These are phyloP conservation scores for Poeciliopsis paucimaculata DNA, from an alignment of 2,797 vertebrate species.

Conservation along the genomic window DNA sequence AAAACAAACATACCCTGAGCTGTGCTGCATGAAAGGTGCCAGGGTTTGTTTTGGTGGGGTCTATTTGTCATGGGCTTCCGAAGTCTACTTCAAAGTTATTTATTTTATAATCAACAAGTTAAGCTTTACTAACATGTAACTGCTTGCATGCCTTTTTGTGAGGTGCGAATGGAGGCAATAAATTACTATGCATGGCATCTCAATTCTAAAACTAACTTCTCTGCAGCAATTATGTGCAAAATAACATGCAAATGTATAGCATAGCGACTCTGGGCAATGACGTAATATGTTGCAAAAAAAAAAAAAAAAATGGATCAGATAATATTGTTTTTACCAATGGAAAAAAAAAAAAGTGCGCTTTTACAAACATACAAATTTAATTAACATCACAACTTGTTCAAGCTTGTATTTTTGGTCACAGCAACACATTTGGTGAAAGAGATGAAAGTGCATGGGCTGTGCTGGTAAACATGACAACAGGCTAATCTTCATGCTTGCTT, in stretches of 20 bases:
- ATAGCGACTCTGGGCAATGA: constrained; percentile 34
- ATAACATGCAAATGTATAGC: constrained; percentile 48
- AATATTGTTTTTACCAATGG: constrained; percentile 8
- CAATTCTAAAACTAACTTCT: background rate
- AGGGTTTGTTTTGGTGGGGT: background rate
- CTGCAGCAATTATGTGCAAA: constrained; percentile 10
- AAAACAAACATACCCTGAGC: constrained; percentile 29
- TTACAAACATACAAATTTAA: background rate
- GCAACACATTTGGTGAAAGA: constrained; percentile 41
- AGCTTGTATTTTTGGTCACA: constrained; percentile 19
- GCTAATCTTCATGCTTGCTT: constrained; percentile 34
- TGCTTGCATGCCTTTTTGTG: constrained; percentile 41
- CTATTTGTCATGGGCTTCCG: constrained; percentile 14
- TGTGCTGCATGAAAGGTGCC: constrained; percentile 30
- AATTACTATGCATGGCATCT: constrained; percentile 38
- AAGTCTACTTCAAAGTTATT: background rate
- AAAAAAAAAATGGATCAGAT: background rate
- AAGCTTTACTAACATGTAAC: constrained; percentile 46
- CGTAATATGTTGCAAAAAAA: background rate
- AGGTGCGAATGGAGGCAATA: constrained; percentile 15
- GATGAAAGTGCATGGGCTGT: constrained; percentile 50
- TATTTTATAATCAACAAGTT: constrained; percentile 2
- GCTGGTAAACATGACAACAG: constrained; percentile 19
- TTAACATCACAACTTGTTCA: background rate
- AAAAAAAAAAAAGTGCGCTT: constrained; percentile 11